A percentile compares a stretch with the other conserved stretches of the same genome.
These are phyloP conservation scores for Sinopyrophorus schimmeli DNA, from an alignment of 2,888 invertebrate species.

Conservation along the genomic window DNA sequence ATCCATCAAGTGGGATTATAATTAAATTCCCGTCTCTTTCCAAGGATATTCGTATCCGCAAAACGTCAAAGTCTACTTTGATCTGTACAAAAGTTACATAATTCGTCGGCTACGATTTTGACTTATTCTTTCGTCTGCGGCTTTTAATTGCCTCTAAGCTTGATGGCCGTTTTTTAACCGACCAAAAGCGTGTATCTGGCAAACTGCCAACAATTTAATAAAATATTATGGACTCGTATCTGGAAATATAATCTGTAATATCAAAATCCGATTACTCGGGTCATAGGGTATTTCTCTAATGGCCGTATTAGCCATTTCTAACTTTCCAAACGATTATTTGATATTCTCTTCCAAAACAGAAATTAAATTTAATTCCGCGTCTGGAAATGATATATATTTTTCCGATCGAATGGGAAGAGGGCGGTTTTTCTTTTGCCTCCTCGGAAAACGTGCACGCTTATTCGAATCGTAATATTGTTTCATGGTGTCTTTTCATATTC, in stretches of 20 bases:
- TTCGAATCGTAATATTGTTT: conserved; percentile 2
- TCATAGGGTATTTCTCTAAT: conserved; percentile 21
- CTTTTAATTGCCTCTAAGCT: conserved; percentile 2
- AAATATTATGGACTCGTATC: conserved; percentile 19
- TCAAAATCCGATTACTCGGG: conserved; percentile 23
- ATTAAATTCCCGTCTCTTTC: conserved; percentile 14
- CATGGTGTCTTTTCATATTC: not conserved
- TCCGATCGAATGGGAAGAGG: conserved; percentile 9
- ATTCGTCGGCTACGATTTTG: conserved; percentile 6
- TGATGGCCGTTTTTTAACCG: conserved; percentile 2
- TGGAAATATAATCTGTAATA: conserved; percentile 19
- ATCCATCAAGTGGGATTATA: conserved; percentile 16
- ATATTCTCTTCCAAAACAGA: conserved; percentile 12
- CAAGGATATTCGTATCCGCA: conserved; percentile 1
- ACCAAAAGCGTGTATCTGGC: conserved; percentile 9
- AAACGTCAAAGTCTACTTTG: conserved; percentile 7
- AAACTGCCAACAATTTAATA: conserved; percentile 15
- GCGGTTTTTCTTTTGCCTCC: not conserved
- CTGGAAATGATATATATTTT: conserved; percentile 5
- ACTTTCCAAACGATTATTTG: conserved; percentile 22
- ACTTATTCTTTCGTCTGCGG: conserved; percentile 5
- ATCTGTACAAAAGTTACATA: conserved; percentile 13
- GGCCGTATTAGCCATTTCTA: conserved; percentile 20
- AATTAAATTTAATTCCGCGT: conserved; percentile 16
- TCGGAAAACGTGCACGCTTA: conserved; percentile 1